Conservation (phyloP, 2,113 vertebrate species). For the Cyprinodon tularosa region DNA sequence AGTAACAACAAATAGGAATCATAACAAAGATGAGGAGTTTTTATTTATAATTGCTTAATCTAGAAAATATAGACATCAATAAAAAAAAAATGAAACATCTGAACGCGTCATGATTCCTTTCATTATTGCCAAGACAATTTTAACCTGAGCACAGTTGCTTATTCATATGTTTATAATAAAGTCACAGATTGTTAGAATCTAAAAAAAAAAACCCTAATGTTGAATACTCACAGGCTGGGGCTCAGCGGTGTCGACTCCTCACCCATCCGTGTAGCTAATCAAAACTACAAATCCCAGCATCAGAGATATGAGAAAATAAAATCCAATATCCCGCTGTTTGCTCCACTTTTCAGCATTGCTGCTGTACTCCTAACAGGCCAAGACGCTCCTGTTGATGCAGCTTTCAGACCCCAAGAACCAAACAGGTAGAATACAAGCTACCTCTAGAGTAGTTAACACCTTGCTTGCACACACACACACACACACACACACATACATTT, state of each 20-base stretch:
- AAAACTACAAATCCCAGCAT: conserved; percentile 67
- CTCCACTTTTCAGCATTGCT: conserved; percentile 9
- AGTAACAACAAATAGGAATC: too few species aligned
- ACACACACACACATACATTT: conserved; percentile 12
- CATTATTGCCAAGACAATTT: background rate
- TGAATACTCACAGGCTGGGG: conserved; percentile 59
- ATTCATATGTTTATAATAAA: background rate
- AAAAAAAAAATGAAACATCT: background rate
- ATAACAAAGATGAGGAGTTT: background rate
- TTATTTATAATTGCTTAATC: background rate
- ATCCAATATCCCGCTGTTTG: conserved; percentile 18
- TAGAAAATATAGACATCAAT: background rate
- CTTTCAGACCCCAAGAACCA: conserved; percentile 16
- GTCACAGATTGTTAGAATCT: background rate
- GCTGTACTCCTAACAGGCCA: conserved; percentile 11
- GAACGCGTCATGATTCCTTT: background rate
- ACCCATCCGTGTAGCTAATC: conserved; percentile 42
- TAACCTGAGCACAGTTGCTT: background rate
- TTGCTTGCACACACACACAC: conserved; percentile 23
- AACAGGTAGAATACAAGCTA: conserved; percentile 37
- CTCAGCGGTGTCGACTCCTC: conserved; percentile 49
- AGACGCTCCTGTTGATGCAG: conserved; percentile 36
- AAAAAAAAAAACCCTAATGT: background rate
- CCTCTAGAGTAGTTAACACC: conserved; percentile 33
- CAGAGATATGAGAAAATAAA: conserved; percentile 12